Base-by-base conservation (phyloP, 2,888 invertebrate genomes). In the Rapana venosa region DNA sequence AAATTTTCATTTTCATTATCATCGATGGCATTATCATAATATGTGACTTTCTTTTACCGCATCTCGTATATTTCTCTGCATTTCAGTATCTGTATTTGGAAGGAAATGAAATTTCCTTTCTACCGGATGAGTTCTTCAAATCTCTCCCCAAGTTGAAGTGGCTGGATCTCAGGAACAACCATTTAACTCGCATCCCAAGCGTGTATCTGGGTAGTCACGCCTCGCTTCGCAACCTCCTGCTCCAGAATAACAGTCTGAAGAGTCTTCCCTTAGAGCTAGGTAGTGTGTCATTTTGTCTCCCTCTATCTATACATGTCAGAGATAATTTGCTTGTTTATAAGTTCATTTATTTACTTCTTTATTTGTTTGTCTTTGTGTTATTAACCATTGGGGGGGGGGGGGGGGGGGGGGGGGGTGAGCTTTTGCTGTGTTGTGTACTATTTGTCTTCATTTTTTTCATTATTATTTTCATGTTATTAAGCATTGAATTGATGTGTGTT, bases 81-180 rank as follows among this genome's bases (percentile, higher is more conserved):
- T 94, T 94, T 84, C 94, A 96, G 96, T 94, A 95, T 90, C 91
- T 96, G 32, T 96, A 96, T 90, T 91, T 96, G 87, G 95, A 95
- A 92, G 95, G 95, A 22, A 96, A 96, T 93, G 92, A 95, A 70
- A 89, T 96, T 56, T 92, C 92, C 26, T 92, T 91, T 88, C 90
- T 96, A 36, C 96, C 96, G 58, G 95, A 95, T 92, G 94, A 95
- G 87, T 94, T 96, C 90, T 96, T 96, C 93, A 94, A 95, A 86
- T 92, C 92, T 61, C 92, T 96, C 81, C 94, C 95, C 26, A 93
- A 94, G 47, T 91, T 96, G 74, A 93, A 94, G 89, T 96, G 96
- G 96, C 91, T 96, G 22, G 96, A 96, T 90, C 92, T 96, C 35
- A 91, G 96, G 58, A 92, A 93, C 47, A 96, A 96, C 91, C 92